Conservation (phyloP, 2,797 vertebrate genomes). For the Falco novaeseelandiae region DNA sequence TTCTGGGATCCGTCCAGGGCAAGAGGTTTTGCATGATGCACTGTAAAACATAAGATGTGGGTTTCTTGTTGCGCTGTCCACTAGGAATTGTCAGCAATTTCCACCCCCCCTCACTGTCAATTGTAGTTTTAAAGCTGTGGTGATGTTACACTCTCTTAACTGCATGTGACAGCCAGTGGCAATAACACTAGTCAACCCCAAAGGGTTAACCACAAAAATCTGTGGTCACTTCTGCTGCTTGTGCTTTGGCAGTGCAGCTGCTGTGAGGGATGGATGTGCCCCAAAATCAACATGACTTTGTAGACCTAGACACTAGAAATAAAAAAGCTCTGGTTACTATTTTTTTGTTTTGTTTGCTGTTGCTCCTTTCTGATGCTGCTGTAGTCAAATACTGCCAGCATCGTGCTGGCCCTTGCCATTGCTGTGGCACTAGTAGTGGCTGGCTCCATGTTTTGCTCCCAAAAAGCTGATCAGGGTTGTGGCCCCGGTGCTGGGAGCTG, state of each 20-base stretch:
- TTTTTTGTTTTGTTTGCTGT: neutral
- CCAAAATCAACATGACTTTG: neutral
- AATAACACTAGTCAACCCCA: neutral
- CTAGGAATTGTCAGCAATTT: neutral
- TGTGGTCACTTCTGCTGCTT: neutral
- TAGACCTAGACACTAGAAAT: neutral
- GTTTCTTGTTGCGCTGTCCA: neutral
- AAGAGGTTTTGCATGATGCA: neutral
- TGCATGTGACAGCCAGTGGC: neutral
- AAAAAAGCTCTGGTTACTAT: neutral
- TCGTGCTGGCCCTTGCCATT: accelerated
- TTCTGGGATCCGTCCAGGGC: neutral
- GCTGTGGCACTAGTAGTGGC: neutral
- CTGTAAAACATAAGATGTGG: neutral
- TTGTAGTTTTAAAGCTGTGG: neutral
- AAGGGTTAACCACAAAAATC: neutral
- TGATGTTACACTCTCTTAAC: neutral
- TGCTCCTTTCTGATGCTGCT: neutral
- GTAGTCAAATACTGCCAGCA: neutral
- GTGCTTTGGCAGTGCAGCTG: neutral
- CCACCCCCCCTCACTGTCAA: neutral
- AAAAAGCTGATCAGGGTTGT: neutral
- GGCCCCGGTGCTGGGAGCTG: neutral
- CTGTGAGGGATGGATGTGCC: neutral
- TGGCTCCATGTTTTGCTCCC: accelerated